A percentile compares a stretch with the other conserved stretches of the same genome.
phyloP scores from a whole-genome alignment of 2,797 vertebrate genomes.

The Prionace glauca region DNA sequence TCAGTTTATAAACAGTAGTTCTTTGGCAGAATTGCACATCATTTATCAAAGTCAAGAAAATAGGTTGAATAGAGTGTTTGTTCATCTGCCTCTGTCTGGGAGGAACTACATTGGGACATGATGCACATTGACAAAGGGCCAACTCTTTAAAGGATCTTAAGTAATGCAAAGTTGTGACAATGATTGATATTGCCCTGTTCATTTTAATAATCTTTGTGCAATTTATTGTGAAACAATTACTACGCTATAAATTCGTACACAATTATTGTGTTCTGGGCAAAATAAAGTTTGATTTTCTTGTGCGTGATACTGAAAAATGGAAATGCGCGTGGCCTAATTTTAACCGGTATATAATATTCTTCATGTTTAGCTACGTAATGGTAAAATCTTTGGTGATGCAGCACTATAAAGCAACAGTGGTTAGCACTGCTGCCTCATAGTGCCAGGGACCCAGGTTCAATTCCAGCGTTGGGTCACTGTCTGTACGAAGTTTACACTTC shows the following conservation, averaged over 20 bases:
- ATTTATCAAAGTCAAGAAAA: neutral
- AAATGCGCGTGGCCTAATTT: neutral
- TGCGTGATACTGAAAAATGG: neutral
- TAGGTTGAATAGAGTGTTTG: neutral
- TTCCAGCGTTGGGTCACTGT: no score
- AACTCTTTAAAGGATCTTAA: neutral
- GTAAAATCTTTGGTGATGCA: neutral
- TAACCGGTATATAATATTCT: neutral
- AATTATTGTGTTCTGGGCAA: neutral
- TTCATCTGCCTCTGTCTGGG: neutral
- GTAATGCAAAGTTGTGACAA: neutral
- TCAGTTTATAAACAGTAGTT: neutral
- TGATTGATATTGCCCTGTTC: neutral
- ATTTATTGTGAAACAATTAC: neutral
- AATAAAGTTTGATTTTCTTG: neutral
- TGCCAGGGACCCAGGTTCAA: no score
- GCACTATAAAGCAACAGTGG: neutral
- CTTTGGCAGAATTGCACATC: neutral
- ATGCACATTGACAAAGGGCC: neutral
- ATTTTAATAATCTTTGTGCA: neutral
- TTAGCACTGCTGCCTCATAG: no score
- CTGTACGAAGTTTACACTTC: no score
- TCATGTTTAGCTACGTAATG: neutral
- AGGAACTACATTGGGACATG: neutral
- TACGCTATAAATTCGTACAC: neutral